Percentiles rank a stretch among this genome's conserved stretches.
Conservation (phyloP, 1,140 invertebrate genomes). For the Steinernema khuongi region DNA sequence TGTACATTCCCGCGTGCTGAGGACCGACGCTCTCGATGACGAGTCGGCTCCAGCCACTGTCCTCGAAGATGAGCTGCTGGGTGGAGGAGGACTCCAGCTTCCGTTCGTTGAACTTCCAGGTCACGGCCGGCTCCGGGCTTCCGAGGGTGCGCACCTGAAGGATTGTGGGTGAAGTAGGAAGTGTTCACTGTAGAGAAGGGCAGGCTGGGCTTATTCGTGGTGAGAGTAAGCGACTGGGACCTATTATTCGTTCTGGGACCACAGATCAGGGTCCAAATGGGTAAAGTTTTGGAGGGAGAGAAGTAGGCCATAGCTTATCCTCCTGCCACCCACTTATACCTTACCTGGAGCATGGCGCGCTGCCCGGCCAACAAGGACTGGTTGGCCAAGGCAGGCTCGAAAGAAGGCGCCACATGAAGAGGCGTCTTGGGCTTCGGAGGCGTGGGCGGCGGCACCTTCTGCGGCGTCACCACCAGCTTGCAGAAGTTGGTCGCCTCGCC, state of each 20-base stretch:
- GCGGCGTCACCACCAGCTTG: slow-evolving; percentile 42
- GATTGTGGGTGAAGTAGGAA: too few species aligned
- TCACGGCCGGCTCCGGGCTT: slow-evolving; percentile 60
- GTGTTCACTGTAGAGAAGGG: too few species aligned
- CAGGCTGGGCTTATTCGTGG: slow-evolving; percentile 48
- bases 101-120: slow-evolving; percentile 61
- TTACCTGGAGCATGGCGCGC: not conserved
- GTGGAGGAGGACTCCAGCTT: not conserved
- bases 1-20: slow-evolving; percentile 72
- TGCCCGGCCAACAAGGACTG: slow-evolving; percentile 24
- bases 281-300: too few species aligned
- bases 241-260: too few species aligned
- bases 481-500: slow-evolving; percentile 60
- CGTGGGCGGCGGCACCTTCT: slow-evolving; percentile 43
- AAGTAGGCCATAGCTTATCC: too few species aligned
- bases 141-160: slow-evolving; percentile 60
- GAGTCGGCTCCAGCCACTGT: slow-evolving; percentile 44
- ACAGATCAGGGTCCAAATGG: too few species aligned
- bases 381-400: slow-evolving; percentile 26
- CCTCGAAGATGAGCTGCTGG: not conserved
- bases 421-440: slow-evolving; percentile 42
- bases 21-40: slow-evolving; percentile 51
- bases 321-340: too few species aligned
- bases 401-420: slow-evolving; percentile 16
- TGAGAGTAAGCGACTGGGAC: slow-evolving; percentile 59